Conservation (phyloP, 1,140 invertebrate genomes). For the Drepana arcuata region DNA sequence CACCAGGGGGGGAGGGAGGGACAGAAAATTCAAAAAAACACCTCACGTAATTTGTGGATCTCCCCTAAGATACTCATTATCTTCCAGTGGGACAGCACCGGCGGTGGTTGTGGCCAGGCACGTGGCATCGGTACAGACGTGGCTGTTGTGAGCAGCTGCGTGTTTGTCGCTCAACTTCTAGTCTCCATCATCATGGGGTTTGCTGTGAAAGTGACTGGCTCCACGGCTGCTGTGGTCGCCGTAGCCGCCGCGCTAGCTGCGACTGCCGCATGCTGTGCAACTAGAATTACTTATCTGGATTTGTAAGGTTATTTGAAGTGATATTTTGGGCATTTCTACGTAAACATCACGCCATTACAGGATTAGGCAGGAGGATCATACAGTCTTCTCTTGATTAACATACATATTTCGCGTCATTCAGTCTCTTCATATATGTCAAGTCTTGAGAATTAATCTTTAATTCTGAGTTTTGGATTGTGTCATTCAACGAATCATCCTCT, state of each 20-base stretch:
- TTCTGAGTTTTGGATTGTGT: too few relatives aligned
- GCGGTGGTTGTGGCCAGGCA: constrained; percentile 66
- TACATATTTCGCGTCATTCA: too few relatives aligned
- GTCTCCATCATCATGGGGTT: constrained; percentile 90
- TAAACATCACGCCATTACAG: too few relatives aligned
- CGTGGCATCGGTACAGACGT: constrained; percentile 95
- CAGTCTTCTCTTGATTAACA: too few relatives aligned
- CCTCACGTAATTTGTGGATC: too few relatives aligned
- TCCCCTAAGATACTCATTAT: background rate
- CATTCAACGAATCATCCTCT: too few relatives aligned
- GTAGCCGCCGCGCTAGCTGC: constrained; percentile 87
- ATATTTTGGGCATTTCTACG: too few relatives aligned
- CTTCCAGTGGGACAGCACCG: constrained; percentile 77
- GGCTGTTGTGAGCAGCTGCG: constrained; percentile 94
- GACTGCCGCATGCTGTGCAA: constrained; percentile 87
- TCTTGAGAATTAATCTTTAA: too few relatives aligned
- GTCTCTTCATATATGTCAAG: too few relatives aligned
- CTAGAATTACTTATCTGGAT: constrained; percentile 91
- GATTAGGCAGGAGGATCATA: too few relatives aligned
- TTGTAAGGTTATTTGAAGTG: constrained; percentile 67
- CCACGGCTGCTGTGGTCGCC: constrained; percentile 89
- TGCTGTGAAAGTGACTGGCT: constrained; percentile 84
- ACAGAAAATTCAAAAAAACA: too few relatives aligned
- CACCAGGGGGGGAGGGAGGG: too few relatives aligned
- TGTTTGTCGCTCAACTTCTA: constrained; percentile 94